Evolutionary conservation across 2,797 vertebrate genomes (phyloP).

Genomic region (Siniperca undulata): DNA sequence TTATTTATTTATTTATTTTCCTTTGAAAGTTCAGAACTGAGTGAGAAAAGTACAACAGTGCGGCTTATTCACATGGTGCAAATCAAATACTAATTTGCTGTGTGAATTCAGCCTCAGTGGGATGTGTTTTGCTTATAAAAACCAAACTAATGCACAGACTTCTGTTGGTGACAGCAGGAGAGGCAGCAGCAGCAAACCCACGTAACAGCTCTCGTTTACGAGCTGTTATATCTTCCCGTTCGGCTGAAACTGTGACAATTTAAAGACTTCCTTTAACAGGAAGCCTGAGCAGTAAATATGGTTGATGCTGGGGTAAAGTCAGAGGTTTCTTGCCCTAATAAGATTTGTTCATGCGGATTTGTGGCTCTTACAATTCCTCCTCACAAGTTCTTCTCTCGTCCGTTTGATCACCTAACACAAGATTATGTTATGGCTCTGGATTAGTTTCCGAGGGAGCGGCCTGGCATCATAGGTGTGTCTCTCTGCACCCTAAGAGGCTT

Average conservation of each 20-base stretch:
- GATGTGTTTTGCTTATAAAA: slow-evolving; percentile 53
- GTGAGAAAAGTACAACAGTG: slow-evolving; percentile 59
- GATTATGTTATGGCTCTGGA: slow-evolving; percentile 83
- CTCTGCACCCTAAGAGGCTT: slow-evolving; percentile 85
- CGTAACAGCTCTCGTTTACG: slow-evolving; percentile 53
- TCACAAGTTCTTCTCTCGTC: slow-evolving; percentile 78
- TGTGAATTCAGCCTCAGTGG: slow-evolving; percentile 56
- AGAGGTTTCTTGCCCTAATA: slow-evolving; percentile 78
- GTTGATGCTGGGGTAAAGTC: slow-evolving; percentile 63
- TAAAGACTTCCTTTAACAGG: slow-evolving; percentile 64
- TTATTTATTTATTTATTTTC: slow-evolving; percentile 52
- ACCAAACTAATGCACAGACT: slow-evolving; percentile 48
- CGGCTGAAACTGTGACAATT: slow-evolving; percentile 66
- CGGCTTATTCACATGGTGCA: slow-evolving; percentile 67
- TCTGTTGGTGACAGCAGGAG: slow-evolving; percentile 69
- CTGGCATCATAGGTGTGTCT: slow-evolving; percentile 85
- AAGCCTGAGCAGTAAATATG: slow-evolving; percentile 66
- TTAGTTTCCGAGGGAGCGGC: slow-evolving; percentile 80
- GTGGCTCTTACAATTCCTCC: slow-evolving; percentile 80
- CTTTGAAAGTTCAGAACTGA: slow-evolving; percentile 60
- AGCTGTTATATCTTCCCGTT: slow-evolving; percentile 56
- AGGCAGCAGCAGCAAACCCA: slow-evolving; percentile 59
- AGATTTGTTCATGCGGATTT: slow-evolving; percentile 87
- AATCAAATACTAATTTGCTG: slow-evolving; percentile 78
- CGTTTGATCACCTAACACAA: slow-evolving; percentile 87